Percentiles rank a stretch among this genome's conserved stretches.
phyloP scores from a whole-genome alignment of 2,113 vertebrate species.

The Zosterops pallidus region DNA sequence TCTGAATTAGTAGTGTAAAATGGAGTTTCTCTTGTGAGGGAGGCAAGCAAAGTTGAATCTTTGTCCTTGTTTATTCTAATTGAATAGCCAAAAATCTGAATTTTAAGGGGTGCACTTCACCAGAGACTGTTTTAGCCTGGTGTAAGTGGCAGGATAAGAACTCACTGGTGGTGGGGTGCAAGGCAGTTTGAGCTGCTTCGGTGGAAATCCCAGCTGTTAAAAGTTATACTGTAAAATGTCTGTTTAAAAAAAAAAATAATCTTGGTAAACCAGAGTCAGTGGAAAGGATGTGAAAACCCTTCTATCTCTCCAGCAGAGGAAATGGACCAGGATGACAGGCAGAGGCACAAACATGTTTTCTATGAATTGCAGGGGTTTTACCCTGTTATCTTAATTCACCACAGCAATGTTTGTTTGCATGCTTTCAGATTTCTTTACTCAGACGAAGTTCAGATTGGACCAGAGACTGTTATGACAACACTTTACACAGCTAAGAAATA shows the following conservation, averaged over 20 bases:
- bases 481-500: constrained; percentile 98
- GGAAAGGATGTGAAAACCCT: not conserved
- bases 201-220: not conserved
- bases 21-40: not conserved
- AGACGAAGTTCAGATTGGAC: constrained; percentile 96
- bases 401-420: not conserved
- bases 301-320: not conserved
- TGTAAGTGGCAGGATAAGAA: not conserved
- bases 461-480: constrained; percentile 98
- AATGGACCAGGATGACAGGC: not conserved
- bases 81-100: not conserved
- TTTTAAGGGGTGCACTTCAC: not conserved
- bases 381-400: not conserved
- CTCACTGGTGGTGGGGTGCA: not conserved
- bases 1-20: not conserved
- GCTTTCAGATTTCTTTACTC: constrained; percentile 92
- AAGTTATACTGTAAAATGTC: not conserved
- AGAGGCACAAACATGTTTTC: not conserved
- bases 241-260: not conserved
- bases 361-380: not conserved
- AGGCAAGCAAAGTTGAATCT: not conserved
- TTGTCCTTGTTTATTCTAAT: not conserved
- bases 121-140: not conserved
- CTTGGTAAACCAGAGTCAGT: not conserved
- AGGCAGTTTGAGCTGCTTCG: not conserved